Base-by-base conservation (phyloP, 92 coral and sea anemone genomes). In the Heteractis magnifica region DNA sequence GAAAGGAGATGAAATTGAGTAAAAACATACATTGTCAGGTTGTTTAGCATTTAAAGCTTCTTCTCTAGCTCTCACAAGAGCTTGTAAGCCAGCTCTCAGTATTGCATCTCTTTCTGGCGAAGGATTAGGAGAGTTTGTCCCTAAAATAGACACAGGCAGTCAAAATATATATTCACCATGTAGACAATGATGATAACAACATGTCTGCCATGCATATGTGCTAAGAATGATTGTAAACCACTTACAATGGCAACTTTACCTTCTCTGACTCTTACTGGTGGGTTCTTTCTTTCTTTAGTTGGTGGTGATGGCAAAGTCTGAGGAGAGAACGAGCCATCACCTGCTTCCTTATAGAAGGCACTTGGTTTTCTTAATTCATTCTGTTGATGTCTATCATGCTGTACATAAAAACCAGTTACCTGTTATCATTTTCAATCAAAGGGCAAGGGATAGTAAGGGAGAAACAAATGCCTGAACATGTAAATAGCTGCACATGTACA, bases 71-170 rank as follows among this genome's bases (percentile, higher is more conserved):
- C 97, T 89, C 49, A 94, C 80, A 14, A 96, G 90, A 4, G 99
- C 99, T 41, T 91, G 84, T 81, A 96, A 51, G 13, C 99, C 99
- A 72, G 99, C 99, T 82, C 88, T 88, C 75, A 96, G 53, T 18
- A 91, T 91, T 74, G 98, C 98, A 85, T 91, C 92, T 74, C 99
- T 86, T 85, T 96, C 99, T 60, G 99, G 99, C 79, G 99, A 92
- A 56, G 98, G 91, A 91, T 96, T 90, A 34, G 94, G 91, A 82
- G 97, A 84, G 71, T 83, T 87, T 65, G 84, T 49, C 50, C 83
- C 83, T 73, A 58, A 62, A 79, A 79, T 16, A 18, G 11, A 65
- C 48, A 10, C 11, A 80, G 10, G 49, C 58, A 75, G 52, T 75
- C 9, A 75, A 6, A 68, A 68, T 41, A 62, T 62, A 23, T 0